These are phyloP conservation scores for Danaus plexippus DNA, from an alignment of 1,140 invertebrate genomes.

Conservation along the genomic window DNA sequence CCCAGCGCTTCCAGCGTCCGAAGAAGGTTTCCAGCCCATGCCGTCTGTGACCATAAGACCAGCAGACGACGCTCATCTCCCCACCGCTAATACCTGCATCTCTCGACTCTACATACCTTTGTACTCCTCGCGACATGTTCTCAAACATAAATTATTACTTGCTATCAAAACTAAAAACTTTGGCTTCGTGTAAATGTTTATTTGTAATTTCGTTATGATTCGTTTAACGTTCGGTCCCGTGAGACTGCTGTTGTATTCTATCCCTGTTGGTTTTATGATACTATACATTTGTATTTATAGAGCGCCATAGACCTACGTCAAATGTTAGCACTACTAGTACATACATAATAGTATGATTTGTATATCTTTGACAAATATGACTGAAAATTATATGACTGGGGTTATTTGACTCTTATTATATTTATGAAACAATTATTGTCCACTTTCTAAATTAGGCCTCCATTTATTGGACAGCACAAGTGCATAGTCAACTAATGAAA, in stretches of 20 bases:
- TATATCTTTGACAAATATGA: slow-evolving; percentile 40
- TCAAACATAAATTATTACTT: slow-evolving; percentile 93
- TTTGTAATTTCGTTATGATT: slow-evolving; percentile 37
- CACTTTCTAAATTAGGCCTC: slow-evolving; percentile 12
- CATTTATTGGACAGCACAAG: slow-evolving; percentile 17
- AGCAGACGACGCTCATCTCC: slow-evolving; percentile 96
- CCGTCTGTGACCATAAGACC: slow-evolving; percentile 99
- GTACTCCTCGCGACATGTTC: slow-evolving; percentile 95
- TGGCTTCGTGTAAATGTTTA: slow-evolving; percentile 92
- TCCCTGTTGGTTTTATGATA: slow-evolving; percentile 33
- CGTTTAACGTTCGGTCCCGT: slow-evolving; percentile 55
- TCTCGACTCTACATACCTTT: slow-evolving; percentile 97
- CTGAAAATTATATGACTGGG: slow-evolving; percentile 41
- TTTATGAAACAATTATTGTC: slow-evolving; percentile 21
- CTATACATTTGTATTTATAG: slow-evolving; percentile 35
- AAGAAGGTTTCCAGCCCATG: slow-evolving; percentile 99
- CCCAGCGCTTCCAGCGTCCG: slow-evolving; percentile 96
- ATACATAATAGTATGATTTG: slow-evolving; percentile 43
- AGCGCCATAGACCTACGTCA: slow-evolving; percentile 31
- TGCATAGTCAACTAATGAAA: slow-evolving; percentile 8
- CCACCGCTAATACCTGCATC: slow-evolving; percentile 99
- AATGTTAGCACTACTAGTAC: slow-evolving; percentile 33
- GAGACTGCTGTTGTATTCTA: slow-evolving; percentile 49
- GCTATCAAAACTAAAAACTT: slow-evolving; percentile 99
- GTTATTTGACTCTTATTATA: slow-evolving; percentile 54